Evolutionary conservation across 2,113 vertebrate genomes (phyloP), one percentile per base, ranked within the genome.

Genomic region (Otolemur garnettii): DNA sequence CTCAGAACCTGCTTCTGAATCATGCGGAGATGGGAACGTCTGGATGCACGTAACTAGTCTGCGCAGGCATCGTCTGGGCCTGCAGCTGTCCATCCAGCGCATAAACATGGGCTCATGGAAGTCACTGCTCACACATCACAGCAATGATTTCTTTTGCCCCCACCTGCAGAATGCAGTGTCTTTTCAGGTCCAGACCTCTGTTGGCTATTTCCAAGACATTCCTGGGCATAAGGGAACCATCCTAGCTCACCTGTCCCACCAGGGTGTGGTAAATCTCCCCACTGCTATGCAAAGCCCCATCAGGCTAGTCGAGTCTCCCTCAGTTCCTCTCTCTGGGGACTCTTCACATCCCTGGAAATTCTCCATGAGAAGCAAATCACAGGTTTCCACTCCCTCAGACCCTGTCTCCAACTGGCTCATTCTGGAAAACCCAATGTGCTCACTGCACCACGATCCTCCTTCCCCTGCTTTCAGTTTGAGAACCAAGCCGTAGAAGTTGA

Each of bases 81-180:
- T 60, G 33, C 80, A 15, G 8, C 5, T 13, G n/a, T 66, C 50
- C 59, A 38, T 50, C 66, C 33, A 38, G 57, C 53, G 55, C 28
- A 28, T 19, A n/a, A 9, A 6, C 57, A 3, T 18, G 2, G n/a
- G 45, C 9, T 22, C 33, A 9, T 24, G 33, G 66, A 2, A 19
- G 13, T 33, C 24, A 0, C 4, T 33, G 59, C 24, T 33, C 21
- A 17, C 50, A n/a, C 9, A 55, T 8, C 24, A 17, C 28, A 30
- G 7, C 9, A 21, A 35, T 19, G 7, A 35, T 4, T 18, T 17
- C 42, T 22, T 84, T 26, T 8, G 11, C 5, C 33, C 38, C 10
- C 81, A 19, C 22, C 30, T 18, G 0, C 33, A 13, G 1, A 5
- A 1, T 17, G 3, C 12, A 2, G 7, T 26, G 26, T 17, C 10